Base-by-base conservation (phyloP, 1,140 invertebrate genomes). In the Caenorhabditis tropicalis region DNA sequence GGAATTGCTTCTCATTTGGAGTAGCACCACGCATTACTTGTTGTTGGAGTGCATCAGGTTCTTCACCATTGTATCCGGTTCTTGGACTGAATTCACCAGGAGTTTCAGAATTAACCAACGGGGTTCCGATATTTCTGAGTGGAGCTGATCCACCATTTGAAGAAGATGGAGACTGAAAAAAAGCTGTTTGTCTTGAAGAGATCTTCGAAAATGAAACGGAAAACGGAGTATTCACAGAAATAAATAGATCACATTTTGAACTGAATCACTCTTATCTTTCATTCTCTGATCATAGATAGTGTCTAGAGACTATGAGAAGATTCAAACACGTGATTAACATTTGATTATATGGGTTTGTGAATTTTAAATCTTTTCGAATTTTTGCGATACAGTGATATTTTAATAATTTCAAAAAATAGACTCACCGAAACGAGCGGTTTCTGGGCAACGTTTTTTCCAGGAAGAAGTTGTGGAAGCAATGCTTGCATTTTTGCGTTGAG, bases 1-100 rank as follows among this genome's bases (percentile, higher is more conserved):
- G 65, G 36, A 33, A 74, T 46, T 74, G 65, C n/a, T 74, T 74
- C 33, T 74, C 65, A 10, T 74, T 74, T 21, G 65, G 65, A 74
- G 65, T 74, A n/a, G 21, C 65, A 6, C 65, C 65, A 24, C 36
- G 65, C 9, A 74, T n/a, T 27, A 74, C 65, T 43, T 74, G 65
- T 24, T 74, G 36, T 74, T 74, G 65, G 24, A 74, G 43, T 24
- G 65, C 36, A 10, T 33, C n/a, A 3, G 65, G n/a, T 46, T 74
- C 15, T 9, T 43, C 65, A 2, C 36, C n/a, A 1, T 36, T 36
- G 27, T 43, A 74, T 9, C 65, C 65, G 2, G 65, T 74, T 43
- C 65, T 33, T 21, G 65, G 65, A 46, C 65, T 74, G n/a, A 21
- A 74, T 2, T 74, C 65, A 0, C 65, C 65, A 46, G 29, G 9